Conservation (phyloP, 2,888 invertebrate species). For the Drosophila eohydei region DNA sequence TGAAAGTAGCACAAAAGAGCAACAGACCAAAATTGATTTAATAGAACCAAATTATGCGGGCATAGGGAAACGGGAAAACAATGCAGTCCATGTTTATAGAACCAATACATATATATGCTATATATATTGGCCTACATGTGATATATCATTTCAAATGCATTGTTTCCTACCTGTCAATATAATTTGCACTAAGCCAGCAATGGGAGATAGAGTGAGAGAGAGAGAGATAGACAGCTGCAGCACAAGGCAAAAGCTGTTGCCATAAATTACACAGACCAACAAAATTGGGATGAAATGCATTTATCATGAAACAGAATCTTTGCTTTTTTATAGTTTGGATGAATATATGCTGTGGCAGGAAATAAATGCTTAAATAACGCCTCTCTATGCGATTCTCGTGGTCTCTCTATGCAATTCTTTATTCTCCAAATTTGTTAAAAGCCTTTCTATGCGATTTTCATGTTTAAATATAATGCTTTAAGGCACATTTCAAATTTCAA, state of each 20-base stretch:
- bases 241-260: conserved; percentile 4
- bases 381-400: not conserved
- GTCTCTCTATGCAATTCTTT: too few relatives aligned
- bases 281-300: not conserved
- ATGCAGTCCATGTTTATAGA: conserved; percentile 8
- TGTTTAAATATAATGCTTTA: too few relatives aligned
- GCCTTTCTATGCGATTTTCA: too few relatives aligned
- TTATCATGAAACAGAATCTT: not conserved
- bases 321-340: not conserved
- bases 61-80: conserved; percentile 14
- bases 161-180: conserved; percentile 49
- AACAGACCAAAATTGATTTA: conserved; percentile 75
- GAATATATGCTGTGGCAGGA: too few relatives aligned
- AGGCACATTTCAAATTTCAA: too few relatives aligned
- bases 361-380: too few relatives aligned
- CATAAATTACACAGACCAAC: conserved; percentile 19
- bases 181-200: conserved; percentile 5
- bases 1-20: conserved; percentile 72
- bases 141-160: conserved; percentile 42
- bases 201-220: not conserved
- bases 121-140: conserved; percentile 8
- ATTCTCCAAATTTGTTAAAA: too few relatives aligned
- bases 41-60: conserved; percentile 58
- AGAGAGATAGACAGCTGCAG: not conserved
- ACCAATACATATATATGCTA: not conserved